phyloP scores from a whole-genome alignment of 2,888 invertebrate genomes.

The Ophion obscuratus region DNA sequence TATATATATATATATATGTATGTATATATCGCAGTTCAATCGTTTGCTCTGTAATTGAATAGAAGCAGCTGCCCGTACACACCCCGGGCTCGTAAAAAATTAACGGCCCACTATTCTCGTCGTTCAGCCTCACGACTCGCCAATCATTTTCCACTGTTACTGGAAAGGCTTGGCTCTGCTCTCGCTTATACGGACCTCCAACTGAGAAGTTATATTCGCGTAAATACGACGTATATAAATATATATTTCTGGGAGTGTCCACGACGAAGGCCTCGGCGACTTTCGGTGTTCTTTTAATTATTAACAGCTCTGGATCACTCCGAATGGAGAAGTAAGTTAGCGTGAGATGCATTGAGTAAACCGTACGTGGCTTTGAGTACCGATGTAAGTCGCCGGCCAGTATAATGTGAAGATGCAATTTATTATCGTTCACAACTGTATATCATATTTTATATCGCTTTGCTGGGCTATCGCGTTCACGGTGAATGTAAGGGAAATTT shows the following conservation, averaged over 20 bases:
- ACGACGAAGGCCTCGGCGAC: background rate
- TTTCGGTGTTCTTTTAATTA: background rate
- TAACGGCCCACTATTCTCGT: constrained; percentile 75
- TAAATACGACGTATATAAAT: constrained; percentile 18
- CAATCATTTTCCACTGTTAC: constrained; percentile 76
- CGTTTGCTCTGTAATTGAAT: constrained; percentile 77
- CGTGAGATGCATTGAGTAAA: background rate
- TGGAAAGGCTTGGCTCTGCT: constrained; percentile 37
- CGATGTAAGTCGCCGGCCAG: background rate
- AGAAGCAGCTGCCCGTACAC: constrained; percentile 75
- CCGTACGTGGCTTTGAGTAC: background rate
- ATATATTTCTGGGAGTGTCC: constrained; percentile 27
- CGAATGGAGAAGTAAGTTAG: background rate
- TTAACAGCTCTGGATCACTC: background rate
- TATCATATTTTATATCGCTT: constrained; percentile 8
- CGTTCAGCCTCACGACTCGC: constrained; percentile 53
- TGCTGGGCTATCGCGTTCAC: background rate
- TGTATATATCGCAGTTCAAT: constrained; percentile 46
- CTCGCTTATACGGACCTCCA: constrained; percentile 35
- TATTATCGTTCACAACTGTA: constrained; percentile 3
- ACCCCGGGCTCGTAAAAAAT: constrained; percentile 78
- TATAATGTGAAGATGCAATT: background rate
- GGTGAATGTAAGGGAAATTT: background rate
- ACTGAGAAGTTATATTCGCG: constrained; percentile 20
- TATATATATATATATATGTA: background rate